Evolutionary conservation across 2,113 vertebrate genomes (phyloP).

Genomic region (Odocoileus virginianus): DNA sequence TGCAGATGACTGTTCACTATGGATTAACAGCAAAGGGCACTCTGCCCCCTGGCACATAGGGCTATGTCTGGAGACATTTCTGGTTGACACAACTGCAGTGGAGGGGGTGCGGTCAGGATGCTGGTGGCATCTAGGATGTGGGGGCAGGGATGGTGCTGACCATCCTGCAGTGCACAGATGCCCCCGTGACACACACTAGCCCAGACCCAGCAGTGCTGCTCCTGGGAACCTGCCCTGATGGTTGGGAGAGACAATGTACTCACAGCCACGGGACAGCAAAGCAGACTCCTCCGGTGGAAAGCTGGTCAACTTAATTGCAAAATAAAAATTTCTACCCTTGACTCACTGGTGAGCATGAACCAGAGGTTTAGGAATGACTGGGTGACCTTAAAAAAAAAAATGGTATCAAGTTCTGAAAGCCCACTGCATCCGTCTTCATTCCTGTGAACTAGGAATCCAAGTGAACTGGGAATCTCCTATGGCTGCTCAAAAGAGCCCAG

Average conservation of each 20-base stretch:
- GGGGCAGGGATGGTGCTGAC: not conserved
- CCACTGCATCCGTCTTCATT: not conserved
- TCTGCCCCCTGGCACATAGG: not conserved
- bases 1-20: fast-evolving
- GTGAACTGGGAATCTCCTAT: fast-evolving
- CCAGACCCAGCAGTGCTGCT: fast-evolving
- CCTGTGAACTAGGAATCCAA: not conserved
- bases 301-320: not conserved
- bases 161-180: fast-evolving
- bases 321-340: not conserved
- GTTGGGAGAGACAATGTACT: fast-evolving
- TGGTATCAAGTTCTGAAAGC: too few species aligned
- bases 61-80: not conserved
- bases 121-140: not conserved
- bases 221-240: fast-evolving
- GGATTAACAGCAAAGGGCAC: fast-evolving
- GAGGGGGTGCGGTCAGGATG: not conserved
- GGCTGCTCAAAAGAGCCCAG: not conserved
- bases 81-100: not conserved
- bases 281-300: not conserved
- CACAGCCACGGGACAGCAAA: fast-evolving
- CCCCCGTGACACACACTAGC: fast-evolving
- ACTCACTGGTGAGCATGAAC: fast-evolving
- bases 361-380: not conserved
- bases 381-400: not conserved